Conservation (phyloP, 1,140 invertebrate species). For the Calephelis virginiensis region DNA sequence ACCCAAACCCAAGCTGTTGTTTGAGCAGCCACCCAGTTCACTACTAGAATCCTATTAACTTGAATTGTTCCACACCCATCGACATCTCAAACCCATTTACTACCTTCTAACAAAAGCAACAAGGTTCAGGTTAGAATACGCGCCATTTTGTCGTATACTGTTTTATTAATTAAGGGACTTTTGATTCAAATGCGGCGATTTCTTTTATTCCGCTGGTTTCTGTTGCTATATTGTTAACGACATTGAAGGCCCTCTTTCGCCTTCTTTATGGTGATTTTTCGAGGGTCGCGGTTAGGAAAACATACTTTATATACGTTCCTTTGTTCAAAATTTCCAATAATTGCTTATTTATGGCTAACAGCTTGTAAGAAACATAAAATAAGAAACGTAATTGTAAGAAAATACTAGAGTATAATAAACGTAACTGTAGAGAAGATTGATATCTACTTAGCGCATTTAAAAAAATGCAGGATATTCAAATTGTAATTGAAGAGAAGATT, state of each 20-base stretch:
- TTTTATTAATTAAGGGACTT: conserved; percentile 11
- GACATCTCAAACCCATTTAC: conserved; percentile 5
- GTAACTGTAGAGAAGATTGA: too few relatives aligned
- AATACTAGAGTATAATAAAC: too few relatives aligned
- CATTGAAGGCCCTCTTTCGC: conserved; percentile 49
- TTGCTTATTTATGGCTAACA: not conserved
- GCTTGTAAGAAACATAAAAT: not conserved
- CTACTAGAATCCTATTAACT: conserved; percentile 23
- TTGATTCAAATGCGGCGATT: conserved; percentile 41
- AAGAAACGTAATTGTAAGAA: not conserved
- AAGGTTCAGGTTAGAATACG: not conserved
- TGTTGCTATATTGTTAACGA: conserved; percentile 51
- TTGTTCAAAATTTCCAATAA: not conserved
- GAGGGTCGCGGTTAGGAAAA: not conserved
- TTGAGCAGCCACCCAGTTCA: conserved; percentile 13
- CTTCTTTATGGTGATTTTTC: conserved; percentile 39
- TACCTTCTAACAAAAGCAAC: not conserved
- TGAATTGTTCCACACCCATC: conserved; percentile 15
- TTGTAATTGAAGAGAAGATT: too few relatives aligned
- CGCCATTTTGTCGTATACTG: not conserved
- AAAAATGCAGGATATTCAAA: too few relatives aligned
- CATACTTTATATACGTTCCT: not conserved
- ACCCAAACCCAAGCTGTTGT: conserved; percentile 22
- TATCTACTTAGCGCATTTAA: too few relatives aligned
- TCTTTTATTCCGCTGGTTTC: conserved; percentile 49